Evolutionary conservation across 1,140 invertebrate species (phyloP).

Genomic region (Leptoteleia sp.): DNA sequence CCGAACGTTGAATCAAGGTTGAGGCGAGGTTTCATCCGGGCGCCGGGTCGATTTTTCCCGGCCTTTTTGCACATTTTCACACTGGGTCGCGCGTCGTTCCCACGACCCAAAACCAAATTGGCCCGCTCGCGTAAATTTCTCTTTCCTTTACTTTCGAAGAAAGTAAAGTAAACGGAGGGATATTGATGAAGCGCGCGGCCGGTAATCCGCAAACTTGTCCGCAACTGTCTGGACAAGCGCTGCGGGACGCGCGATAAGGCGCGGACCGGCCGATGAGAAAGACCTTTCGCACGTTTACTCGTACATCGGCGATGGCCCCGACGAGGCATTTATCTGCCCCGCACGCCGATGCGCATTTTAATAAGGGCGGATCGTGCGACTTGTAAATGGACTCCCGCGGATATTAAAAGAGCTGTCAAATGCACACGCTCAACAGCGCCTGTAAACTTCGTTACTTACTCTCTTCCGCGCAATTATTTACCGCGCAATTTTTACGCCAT

Average conservation of each 20-base stretch:
- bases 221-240: conserved; percentile 30
- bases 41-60: too few relatives aligned
- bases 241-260: conserved; percentile 43
- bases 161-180: conserved; percentile 51
- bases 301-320: conserved; percentile 38
- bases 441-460: conserved; percentile 52
- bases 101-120: conserved; percentile 41
- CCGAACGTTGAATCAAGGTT: too few relatives aligned
- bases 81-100: conserved; percentile 17
- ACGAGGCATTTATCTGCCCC: conserved; percentile 46
- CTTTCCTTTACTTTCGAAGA: conserved; percentile 26
- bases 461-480: conserved; percentile 45
- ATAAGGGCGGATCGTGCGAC: conserved; percentile 48
- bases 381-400: conserved; percentile 62
- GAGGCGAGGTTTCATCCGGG: too few relatives aligned
- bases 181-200: conserved; percentile 32
- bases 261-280: conserved; percentile 45
- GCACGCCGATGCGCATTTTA: conserved; percentile 56
- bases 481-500: conserved; percentile 18
- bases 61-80: too few relatives aligned
- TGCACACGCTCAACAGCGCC: conserved; percentile 32
- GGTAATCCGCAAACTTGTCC: conserved; percentile 36
- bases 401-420: conserved; percentile 65
- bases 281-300: conserved; percentile 67
- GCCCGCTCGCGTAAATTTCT: conserved; percentile 40